Conservation (phyloP, 2,888 invertebrate genomes). For the Latheticus oryzae region DNA sequence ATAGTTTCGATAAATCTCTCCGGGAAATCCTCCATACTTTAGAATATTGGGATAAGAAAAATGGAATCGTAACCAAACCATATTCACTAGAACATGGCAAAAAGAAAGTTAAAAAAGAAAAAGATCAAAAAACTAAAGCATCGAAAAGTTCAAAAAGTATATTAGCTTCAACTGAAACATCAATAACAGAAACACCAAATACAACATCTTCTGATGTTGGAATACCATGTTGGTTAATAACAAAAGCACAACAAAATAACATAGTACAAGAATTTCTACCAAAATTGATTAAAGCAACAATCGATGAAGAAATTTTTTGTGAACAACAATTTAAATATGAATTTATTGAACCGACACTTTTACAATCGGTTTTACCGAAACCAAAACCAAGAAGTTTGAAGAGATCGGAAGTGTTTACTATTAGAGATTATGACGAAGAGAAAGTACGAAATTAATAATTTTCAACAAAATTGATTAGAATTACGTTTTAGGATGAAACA, state of each 20-base stretch:
- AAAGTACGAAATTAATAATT: background rate
- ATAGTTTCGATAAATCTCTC: constrained; percentile 48
- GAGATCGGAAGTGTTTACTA: constrained; percentile 11
- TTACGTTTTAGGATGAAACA: too few relatives aligned
- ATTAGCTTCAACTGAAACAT: constrained; percentile 3
- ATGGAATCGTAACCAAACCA: constrained; percentile 12
- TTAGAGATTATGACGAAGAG: constrained; percentile 9
- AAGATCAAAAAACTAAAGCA: constrained; percentile 3
- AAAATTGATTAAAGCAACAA: constrained; percentile 7
- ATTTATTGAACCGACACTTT: background rate
- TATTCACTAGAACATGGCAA: too few relatives aligned
- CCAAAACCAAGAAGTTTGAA: constrained; percentile 7
- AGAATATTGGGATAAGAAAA: constrained; percentile 57
- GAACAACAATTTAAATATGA: constrained; percentile 11
- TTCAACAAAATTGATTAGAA: too few relatives aligned
- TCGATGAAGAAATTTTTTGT: constrained; percentile 1
- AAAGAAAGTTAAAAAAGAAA: constrained; percentile 1
- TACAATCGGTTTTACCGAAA: constrained; percentile 16
- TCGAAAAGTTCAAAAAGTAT: constrained; percentile 6
- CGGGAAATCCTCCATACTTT: constrained; percentile 50
- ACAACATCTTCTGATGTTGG: constrained; percentile 14
- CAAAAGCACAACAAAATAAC: background rate
- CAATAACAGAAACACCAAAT: background rate
- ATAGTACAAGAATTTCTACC: constrained; percentile 6
- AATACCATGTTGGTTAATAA: constrained; percentile 26